Percentiles rank a stretch among this genome's conserved stretches.
Evolutionary conservation across 2,888 invertebrate genomes (phyloP).

Genomic region (Agrochola lychnidis): DNA sequence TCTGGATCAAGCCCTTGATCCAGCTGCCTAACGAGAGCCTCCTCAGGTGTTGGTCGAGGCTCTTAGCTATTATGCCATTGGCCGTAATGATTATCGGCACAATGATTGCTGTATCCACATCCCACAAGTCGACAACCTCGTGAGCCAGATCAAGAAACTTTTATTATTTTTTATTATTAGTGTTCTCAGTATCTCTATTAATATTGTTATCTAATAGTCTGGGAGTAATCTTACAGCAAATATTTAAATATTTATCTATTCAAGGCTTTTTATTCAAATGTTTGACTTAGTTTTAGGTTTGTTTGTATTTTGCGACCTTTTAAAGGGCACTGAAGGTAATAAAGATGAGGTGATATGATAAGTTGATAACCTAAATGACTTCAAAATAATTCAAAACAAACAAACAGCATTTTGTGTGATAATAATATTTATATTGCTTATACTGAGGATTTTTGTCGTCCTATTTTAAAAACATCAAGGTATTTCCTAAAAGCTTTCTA

Average conservation of each 20-base stretch:
- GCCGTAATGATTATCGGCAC: too few species aligned
- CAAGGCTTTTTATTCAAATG: slow-evolving; percentile 15
- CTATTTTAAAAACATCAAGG: slow-evolving; percentile 4
- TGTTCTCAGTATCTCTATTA: neutral
- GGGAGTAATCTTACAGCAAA: neutral
- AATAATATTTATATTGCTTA: neutral
- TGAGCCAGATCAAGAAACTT: too few species aligned
- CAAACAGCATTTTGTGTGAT: neutral
- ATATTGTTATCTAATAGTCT: neutral
- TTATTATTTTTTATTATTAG: neutral
- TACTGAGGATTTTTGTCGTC: neutral
- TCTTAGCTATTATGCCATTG: too few species aligned
- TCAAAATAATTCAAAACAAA: neutral
- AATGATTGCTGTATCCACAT: too few species aligned
- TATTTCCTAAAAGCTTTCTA: neutral
- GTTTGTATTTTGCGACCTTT: slow-evolving; percentile 4
- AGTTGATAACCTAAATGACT: neutral
- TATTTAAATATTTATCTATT: neutral
- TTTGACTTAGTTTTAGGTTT: slow-evolving; percentile 4
- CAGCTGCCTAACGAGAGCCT: too few species aligned
- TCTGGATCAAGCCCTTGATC: too few species aligned
- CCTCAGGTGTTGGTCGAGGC: too few species aligned
- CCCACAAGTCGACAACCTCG: too few species aligned
- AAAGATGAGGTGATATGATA: slow-evolving; percentile 25
- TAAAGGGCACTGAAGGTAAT: neutral